These are phyloP conservation scores for Glossosoma conforme DNA, from an alignment of 1,140 invertebrate species.

Conservation along the genomic window DNA sequence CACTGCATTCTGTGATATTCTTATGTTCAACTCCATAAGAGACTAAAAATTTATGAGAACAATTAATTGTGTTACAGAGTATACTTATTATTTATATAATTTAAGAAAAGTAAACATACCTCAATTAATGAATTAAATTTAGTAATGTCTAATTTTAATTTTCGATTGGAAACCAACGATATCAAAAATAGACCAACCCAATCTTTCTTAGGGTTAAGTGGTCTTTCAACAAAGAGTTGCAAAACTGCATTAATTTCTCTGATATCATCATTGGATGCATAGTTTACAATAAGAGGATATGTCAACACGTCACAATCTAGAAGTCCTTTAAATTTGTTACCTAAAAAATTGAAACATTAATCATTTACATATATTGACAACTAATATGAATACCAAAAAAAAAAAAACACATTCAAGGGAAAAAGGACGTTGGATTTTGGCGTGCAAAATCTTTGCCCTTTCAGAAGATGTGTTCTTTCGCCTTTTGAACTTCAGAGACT, in stretches of 20 bases:
- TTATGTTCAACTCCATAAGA: constrained; percentile 35
- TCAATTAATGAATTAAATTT: constrained; percentile 29
- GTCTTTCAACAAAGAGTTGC: constrained; percentile 28
- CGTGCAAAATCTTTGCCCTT: too few species aligned
- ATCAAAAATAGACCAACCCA: constrained; percentile 32
- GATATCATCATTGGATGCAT: constrained; percentile 30
- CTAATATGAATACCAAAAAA: too few species aligned
- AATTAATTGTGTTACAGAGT: not conserved
- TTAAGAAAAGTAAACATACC: constrained; percentile 19
- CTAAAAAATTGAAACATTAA: constrained; percentile 12
- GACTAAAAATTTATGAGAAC: constrained; percentile 34
- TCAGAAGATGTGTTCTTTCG: too few species aligned
- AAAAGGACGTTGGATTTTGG: too few species aligned
- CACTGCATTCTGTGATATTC: constrained; percentile 40
- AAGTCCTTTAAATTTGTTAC: constrained; percentile 23
- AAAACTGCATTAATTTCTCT: constrained; percentile 32
- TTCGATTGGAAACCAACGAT: constrained; percentile 23
- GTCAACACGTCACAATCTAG: constrained; percentile 34
- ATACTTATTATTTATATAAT: not conserved
- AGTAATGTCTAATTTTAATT: constrained; percentile 23
- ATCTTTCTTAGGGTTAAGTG: constrained; percentile 18
- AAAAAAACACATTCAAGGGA: too few species aligned
- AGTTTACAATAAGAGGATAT: constrained; percentile 29
- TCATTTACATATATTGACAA: not conserved
- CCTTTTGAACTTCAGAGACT: too few species aligned